phyloP scores from a whole-genome alignment of 2,113 vertebrate genomes.

The Scopus umbretta region DNA sequence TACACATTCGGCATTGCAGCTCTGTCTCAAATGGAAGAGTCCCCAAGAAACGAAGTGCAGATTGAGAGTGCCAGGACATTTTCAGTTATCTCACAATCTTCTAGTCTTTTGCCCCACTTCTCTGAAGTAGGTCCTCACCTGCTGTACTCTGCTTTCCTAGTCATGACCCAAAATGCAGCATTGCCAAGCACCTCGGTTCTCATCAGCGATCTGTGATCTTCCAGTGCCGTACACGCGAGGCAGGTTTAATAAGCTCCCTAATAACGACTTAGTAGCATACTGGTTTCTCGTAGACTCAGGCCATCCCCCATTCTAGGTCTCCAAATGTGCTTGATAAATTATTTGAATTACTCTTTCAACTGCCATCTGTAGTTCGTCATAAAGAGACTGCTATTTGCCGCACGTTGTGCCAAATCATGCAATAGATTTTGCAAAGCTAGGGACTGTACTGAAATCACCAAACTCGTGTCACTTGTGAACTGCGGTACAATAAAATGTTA shows the following conservation, averaged over 20 bases:
- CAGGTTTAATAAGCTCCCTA: conserved; percentile 9
- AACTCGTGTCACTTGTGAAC: conserved; percentile 68
- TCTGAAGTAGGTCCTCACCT: not conserved
- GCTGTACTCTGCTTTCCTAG: not conserved
- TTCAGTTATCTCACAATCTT: not conserved
- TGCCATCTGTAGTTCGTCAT: conserved; percentile 72
- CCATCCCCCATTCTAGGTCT: conserved; percentile 18
- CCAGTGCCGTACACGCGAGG: not conserved
- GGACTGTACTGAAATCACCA: conserved; percentile 67
- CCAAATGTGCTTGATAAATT: conserved; percentile 62
- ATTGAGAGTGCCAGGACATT: not conserved
- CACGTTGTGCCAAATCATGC: conserved; percentile 62
- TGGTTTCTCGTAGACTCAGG: not conserved
- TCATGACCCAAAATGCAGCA: not conserved
- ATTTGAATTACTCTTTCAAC: conserved; percentile 64
- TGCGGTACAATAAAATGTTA: conserved; percentile 30
- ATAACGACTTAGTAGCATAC: conserved; percentile 32
- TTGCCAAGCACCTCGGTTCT: not conserved
- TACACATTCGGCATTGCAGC: not conserved
- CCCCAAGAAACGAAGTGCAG: not conserved
- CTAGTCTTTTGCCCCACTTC: not conserved
- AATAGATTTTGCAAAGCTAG: conserved; percentile 62
- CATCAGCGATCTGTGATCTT: not conserved
- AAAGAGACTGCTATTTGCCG: conserved; percentile 71
- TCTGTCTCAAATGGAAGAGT: not conserved